Evolutionary conservation across 2,113 vertebrate genomes (phyloP).

Genomic region (Merops nubicus): DNA sequence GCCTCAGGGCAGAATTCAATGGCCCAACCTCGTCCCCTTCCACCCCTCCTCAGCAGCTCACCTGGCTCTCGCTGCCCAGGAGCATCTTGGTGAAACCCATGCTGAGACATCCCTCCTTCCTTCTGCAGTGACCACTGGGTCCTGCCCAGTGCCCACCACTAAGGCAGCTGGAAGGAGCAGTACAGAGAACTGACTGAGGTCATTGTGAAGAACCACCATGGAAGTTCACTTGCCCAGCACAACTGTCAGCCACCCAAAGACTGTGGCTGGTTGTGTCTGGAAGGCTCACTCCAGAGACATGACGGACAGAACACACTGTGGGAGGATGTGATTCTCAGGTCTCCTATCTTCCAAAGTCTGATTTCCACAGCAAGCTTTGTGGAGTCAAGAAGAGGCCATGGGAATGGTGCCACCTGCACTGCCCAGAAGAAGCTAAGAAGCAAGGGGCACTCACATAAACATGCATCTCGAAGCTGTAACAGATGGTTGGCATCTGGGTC

Average conservation of each 20-base stretch:
- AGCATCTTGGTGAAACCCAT: not conserved
- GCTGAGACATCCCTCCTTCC: not conserved
- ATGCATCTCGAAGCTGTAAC: not conserved
- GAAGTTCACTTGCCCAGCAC: not conserved
- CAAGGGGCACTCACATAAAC: not conserved
- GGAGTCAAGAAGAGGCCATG: not conserved
- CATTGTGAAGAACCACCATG: not conserved
- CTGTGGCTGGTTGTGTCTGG: not conserved
- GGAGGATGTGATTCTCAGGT: not conserved
- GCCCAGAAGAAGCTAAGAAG: not conserved
- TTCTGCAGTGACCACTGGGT: not conserved
- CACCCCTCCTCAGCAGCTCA: not conserved
- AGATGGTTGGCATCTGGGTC: not conserved
- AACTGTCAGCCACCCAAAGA: not conserved
- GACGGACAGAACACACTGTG: not conserved
- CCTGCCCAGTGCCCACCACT: not conserved
- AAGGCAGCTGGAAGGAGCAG: not conserved
- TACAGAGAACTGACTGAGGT: not conserved
- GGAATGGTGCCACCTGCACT: not conserved
- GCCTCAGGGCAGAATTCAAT: not conserved
- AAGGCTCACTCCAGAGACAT: not conserved
- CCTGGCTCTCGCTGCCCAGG: not conserved
- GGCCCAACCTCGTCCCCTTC: not conserved
- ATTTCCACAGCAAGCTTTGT: not conserved
- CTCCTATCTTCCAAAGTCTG: not conserved